Evolutionary conservation across 1,140 invertebrate genomes (phyloP).

Genomic region (Cyrtorhinus lividipennis): DNA sequence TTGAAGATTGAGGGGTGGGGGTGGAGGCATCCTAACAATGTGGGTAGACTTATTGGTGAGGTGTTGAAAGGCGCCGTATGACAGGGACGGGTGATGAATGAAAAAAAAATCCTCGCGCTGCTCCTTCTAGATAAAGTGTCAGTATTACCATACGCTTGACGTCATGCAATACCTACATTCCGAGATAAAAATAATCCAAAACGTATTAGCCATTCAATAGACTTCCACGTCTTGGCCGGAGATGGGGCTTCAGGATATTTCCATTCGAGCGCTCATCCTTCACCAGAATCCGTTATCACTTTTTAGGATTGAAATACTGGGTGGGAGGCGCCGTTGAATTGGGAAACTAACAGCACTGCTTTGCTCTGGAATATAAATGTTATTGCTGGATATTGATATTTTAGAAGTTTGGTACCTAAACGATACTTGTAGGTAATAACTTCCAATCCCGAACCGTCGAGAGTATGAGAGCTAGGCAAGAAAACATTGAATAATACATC

Average conservation of each 20-base stretch:
- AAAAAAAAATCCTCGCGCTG: not conserved
- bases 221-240: not conserved
- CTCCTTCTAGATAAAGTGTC: conserved; percentile 1
- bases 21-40: not conserved
- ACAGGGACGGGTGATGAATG: conserved; percentile 3
- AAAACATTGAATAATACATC: no score
- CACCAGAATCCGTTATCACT: no score
- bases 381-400: no score
- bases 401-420: no score
- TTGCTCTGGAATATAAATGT: no score
- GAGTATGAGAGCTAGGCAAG: no score
- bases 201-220: conserved; percentile 8
- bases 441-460: no score
- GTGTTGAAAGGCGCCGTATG: not conserved
- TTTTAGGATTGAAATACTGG: no score
- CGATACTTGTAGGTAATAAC: no score
- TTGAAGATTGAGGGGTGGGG: not conserved
- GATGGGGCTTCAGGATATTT: no score
- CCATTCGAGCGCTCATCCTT: conserved; percentile 6
- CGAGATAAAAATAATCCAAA: conserved; percentile 7
- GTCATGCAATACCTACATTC: not conserved
- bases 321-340: no score
- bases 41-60: not conserved
- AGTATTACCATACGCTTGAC: not conserved
- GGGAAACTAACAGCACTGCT: no score